A percentile compares a stretch with the other conserved stretches of the same genome.
Evolutionary conservation across 1,140 invertebrate genomes (phyloP).

Genomic region (Neodiprion pinetum): DNA sequence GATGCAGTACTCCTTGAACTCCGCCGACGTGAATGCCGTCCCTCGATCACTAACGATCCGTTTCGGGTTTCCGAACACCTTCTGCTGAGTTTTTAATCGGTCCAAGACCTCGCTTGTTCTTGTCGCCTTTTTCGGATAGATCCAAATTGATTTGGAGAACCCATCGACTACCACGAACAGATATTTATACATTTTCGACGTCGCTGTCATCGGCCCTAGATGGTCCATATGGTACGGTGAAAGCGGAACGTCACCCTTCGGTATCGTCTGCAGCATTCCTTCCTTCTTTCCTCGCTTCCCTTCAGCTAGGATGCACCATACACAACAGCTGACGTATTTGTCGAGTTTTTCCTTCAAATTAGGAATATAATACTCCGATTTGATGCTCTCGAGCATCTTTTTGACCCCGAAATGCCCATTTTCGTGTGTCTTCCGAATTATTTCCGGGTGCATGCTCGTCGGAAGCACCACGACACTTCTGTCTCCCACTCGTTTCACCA

Average conservation of each 20-base stretch:
- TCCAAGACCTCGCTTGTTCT: slow-evolving; percentile 32
- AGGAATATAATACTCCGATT: slow-evolving; percentile 50
- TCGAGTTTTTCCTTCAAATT: slow-evolving; percentile 32
- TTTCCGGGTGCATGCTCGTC: slow-evolving; percentile 34
- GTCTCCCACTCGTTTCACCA: background rate
- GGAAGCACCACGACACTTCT: slow-evolving; percentile 32
- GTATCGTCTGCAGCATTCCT: background rate
- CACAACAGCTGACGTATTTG: slow-evolving; percentile 2
- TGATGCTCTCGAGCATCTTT: slow-evolving; percentile 50
- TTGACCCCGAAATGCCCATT: slow-evolving; percentile 48
- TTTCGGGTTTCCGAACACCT: slow-evolving; percentile 25
- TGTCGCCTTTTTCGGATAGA: slow-evolving; percentile 38
- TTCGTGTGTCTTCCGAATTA: slow-evolving; percentile 43
- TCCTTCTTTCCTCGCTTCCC: slow-evolving; percentile 14
- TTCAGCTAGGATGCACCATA: slow-evolving; percentile 12
- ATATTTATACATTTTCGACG: slow-evolving; percentile 43
- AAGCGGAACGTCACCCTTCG: slow-evolving; percentile 33
- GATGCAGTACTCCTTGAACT: slow-evolving; percentile 23
- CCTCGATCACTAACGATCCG: slow-evolving; percentile 22
- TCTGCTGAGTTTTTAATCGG: slow-evolving; percentile 29
- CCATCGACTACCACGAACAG: slow-evolving; percentile 36
- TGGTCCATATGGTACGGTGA: slow-evolving; percentile 47
- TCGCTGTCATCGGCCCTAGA: slow-evolving; percentile 45
- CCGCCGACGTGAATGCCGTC: slow-evolving; percentile 23
- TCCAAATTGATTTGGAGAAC: slow-evolving; percentile 39